phyloP scores from a whole-genome alignment of 2,797 vertebrate species.

The Bryconaethiops microstoma region DNA sequence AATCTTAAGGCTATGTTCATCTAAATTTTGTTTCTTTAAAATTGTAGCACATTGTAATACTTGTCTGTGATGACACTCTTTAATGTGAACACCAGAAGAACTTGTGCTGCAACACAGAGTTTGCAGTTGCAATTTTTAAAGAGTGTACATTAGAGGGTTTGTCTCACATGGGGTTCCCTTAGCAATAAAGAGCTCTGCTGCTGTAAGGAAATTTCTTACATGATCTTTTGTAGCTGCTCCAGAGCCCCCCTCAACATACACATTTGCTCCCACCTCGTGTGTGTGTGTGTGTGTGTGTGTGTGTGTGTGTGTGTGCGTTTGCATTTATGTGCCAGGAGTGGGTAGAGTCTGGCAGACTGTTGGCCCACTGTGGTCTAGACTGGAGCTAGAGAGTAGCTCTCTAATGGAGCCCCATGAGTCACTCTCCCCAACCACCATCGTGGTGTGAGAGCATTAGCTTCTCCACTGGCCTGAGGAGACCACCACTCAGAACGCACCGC shows the following conservation, averaged over 20 bases:
- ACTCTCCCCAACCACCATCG: conserved; percentile 52
- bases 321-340: conserved; percentile 33
- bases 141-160: conserved; percentile 15
- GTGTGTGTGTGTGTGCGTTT: too few species aligned
- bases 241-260: not conserved
- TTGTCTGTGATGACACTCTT: not conserved
- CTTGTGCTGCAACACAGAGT: not conserved
- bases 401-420: conserved; percentile 57
- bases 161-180: conserved; percentile 13
- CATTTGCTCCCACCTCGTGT: not conserved
- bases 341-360: conserved; percentile 54
- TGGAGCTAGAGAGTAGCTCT: conserved; percentile 46
- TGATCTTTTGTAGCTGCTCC: not conserved
- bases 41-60: not conserved
- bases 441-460: conserved; percentile 45
- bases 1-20: not conserved
- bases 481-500: not conserved
- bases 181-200: conserved; percentile 30
- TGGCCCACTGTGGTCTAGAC: conserved; percentile 59
- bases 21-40: not conserved
- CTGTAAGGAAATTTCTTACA: conserved; percentile 29
- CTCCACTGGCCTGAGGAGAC: conserved; percentile 29
- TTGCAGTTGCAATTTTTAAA: not conserved
- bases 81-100: too few species aligned
- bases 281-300: conserved; percentile 29